Evolutionary conservation across 2,797 vertebrate genomes (phyloP).

Genomic region (Myotis pilosus): DNA sequence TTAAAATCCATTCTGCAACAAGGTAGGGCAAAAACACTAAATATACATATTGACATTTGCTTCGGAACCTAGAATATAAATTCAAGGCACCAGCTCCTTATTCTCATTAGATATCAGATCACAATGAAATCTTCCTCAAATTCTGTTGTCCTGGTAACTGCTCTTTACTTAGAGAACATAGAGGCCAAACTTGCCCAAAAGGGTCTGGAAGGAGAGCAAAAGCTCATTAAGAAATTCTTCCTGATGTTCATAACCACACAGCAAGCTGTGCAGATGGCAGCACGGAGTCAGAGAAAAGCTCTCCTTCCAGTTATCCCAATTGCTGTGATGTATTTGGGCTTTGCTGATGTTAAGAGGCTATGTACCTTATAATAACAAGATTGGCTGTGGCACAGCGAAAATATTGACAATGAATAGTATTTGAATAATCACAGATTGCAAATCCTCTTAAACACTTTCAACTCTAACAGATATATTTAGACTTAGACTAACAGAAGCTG

Average conservation of each 20-base stretch:
- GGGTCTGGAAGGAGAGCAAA: conserved; percentile 55
- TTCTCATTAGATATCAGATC: conserved; percentile 66
- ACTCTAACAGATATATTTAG: conserved; percentile 70
- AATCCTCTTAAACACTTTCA: conserved; percentile 67
- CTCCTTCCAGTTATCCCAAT: background rate
- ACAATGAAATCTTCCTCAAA: conserved; percentile 69
- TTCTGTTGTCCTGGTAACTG: conserved; percentile 76
- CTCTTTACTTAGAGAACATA: conserved; percentile 55
- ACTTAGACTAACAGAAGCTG: conserved; percentile 52
- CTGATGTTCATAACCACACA: background rate
- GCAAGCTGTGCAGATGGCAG: background rate
- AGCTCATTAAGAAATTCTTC: conserved; percentile 58
- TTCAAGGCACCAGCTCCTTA: conserved; percentile 46
- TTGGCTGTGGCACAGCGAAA: conserved; percentile 54
- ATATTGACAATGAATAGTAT: conserved; percentile 67
- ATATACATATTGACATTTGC: conserved; percentile 58
- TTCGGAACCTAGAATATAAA: conserved; percentile 65
- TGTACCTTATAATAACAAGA: conserved; percentile 51
- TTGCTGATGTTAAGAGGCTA: conserved; percentile 26
- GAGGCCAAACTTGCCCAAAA: conserved; percentile 56
- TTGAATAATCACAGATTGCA: conserved; percentile 67
- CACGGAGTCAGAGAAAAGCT: background rate
- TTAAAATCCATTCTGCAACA: conserved; percentile 38
- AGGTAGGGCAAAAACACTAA: conserved; percentile 46
- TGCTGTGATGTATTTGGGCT: background rate